Conservation (phyloP, 2,113 vertebrate species). For the Gadus macrocephalus region DNA sequence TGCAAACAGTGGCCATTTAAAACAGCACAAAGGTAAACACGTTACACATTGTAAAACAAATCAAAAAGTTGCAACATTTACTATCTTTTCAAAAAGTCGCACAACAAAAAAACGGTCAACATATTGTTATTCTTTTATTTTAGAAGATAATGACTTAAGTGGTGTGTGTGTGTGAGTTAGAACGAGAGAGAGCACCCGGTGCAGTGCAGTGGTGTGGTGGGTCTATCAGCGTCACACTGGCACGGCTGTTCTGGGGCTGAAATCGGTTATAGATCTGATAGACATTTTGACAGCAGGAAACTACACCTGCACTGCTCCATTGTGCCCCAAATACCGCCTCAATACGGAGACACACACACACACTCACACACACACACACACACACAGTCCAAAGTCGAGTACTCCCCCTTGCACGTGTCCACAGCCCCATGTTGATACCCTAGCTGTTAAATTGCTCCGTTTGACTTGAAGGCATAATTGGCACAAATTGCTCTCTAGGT, state of each 20-base stretch:
- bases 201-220: constrained; percentile 5
- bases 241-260: constrained; percentile 33
- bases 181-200: not conserved
- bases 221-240: constrained; percentile 24
- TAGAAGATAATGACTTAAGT: not conserved
- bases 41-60: constrained; percentile 35
- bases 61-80: constrained; percentile 13
- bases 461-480: constrained; percentile 79
- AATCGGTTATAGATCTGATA: constrained; percentile 52
- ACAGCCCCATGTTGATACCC: constrained; percentile 76
- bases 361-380: constrained; percentile 30
- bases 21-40: constrained; percentile 49
- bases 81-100: constrained; percentile 5
- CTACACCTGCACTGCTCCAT: constrained; percentile 71
- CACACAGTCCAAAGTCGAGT: constrained; percentile 57
- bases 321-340: constrained; percentile 48
- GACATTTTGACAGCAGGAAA: constrained; percentile 72
- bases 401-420: constrained; percentile 76
- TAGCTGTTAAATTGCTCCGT: constrained; percentile 79
- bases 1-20: constrained; percentile 63
- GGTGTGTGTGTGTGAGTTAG: not conserved
- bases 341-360: constrained; percentile 8
- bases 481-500: constrained; percentile 80
- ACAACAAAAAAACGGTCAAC: not conserved
- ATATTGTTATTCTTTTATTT: not conserved